A percentile compares a stretch with the other conserved stretches of the same genome.
Evolutionary conservation across 2,113 vertebrate species (phyloP).

Genomic region (Carassius carassius): DNA sequence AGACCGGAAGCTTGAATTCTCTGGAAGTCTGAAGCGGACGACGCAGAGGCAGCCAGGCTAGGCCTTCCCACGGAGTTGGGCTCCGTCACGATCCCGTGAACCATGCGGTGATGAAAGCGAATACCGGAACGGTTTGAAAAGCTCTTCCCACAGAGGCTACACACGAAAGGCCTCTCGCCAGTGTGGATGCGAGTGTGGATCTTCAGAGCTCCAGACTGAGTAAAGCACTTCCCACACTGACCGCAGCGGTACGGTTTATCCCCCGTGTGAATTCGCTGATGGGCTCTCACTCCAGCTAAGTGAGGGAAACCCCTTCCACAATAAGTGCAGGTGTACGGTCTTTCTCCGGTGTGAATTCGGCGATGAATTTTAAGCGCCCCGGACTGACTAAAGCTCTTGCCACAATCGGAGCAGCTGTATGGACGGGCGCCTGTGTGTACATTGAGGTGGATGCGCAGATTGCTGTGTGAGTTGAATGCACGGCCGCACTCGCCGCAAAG

Average conservation of each 20-base stretch:
- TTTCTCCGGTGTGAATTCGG: conserved; percentile 76
- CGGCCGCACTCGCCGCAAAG: conserved; percentile 78
- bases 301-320: conserved; percentile 76
- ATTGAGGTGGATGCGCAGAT: conserved; percentile 81
- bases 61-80: conserved; percentile 49
- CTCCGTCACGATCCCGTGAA: conserved; percentile 70
- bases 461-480: conserved; percentile 79
- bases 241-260: conserved; percentile 81
- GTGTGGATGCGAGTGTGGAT: conserved; percentile 78
- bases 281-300: conserved; percentile 76
- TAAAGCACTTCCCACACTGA: conserved; percentile 83
- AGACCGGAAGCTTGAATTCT: not conserved
- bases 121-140: conserved; percentile 80
- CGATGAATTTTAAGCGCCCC: conserved; percentile 80
- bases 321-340: conserved; percentile 72
- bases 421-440: conserved; percentile 80
- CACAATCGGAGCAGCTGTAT: conserved; percentile 80
- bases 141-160: conserved; percentile 76
- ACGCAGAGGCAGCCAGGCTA: conserved; percentile 25
- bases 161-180: conserved; percentile 76
- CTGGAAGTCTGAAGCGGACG: not conserved
- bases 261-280: conserved; percentile 79
- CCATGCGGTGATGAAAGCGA: conserved; percentile 77
- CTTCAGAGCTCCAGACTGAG: conserved; percentile 78
- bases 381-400: conserved; percentile 80